Base-by-base conservation (phyloP, 2,113 vertebrate species). In the Aegithalos caudatus region DNA sequence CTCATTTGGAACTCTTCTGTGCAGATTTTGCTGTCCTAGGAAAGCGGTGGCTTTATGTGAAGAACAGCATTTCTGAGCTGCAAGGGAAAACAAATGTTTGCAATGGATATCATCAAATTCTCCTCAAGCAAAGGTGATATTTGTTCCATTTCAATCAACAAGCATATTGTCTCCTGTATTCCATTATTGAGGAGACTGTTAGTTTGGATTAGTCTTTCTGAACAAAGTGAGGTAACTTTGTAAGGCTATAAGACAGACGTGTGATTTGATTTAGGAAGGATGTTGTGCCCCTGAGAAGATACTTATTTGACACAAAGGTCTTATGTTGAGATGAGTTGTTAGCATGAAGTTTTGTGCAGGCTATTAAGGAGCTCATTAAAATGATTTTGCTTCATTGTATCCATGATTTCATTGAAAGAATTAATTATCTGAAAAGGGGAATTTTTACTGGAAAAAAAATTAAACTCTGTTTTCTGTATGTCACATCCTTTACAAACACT, bases 281-380 rank as follows among this genome's bases (percentile, higher is more conserved):
- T 79, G n/a, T 56, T 91, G 38, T 47, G 54, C 70, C 50, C 51
- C 65, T 87, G 78, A 72, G 69, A 79, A 83, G 82, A 47, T 80
- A 62, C 45, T 94, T 89, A 25, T 80, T 85, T 96, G 84, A 84
- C 93, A 69, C 35, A 73, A 82, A 82, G 71, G 54, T 84, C 0
- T 0, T 69, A 66, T 9, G 6, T 62, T 77, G 78, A 89, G 77
- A 81, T 73, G 47, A 88, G 81, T 72, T 85, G 78, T 80, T 92
- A 83, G 24, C 18, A 16, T 93, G 51, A 45, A 73, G 74, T 81
- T 92, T 85, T 90, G 45, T 88, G 58, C 50, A 73, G 42, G 54
- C 66, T 95, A 33, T 64, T 92, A 92, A 91, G 27, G 38, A 82
- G 33, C 45, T 96, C 70, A 76, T 97, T 91, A 82, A 91, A 95